Evolutionary conservation across 2,888 invertebrate species (phyloP), one percentile per base, ranked within the genome.

Genomic region (Laspeyria flexula): DNA sequence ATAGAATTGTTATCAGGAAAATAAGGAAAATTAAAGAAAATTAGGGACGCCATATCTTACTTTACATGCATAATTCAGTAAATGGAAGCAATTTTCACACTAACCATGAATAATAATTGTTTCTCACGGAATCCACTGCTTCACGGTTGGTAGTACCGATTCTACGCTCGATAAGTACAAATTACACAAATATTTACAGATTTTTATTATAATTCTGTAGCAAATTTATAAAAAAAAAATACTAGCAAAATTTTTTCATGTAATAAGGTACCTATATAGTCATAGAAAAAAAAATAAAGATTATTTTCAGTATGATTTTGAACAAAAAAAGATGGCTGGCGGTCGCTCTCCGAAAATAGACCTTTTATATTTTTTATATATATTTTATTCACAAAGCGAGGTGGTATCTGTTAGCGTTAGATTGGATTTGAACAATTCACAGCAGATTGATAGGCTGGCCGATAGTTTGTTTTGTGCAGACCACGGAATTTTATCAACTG

Each of bases 81-180:
- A 73, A 72, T 72, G 71, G 69, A 68, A 71, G 71, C 73, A 63
- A 80, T 82, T 81, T 81, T 79, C 75, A 80, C 75, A 77, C 76
- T 73, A 65, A 64, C 60, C 61, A 67, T 74, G 75, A 77, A 81
- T 64, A 73, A 79, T 58, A 55, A 71, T 62, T 55, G 60, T 66
- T 78, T 82, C 79, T 75, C 83, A 84, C 78, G 82, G 75, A 66
- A 77, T 57, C 33, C 40, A 58, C 47, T 44, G 27, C 42, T 47
- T 65, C 60, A 69, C 65, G 71, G 64, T 70, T 59, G 33, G 51
- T 73, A 66, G 73, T 61, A 60, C 54, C 48, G 65, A 77, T 79
- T 71, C 57, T 61, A 71, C 60, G 71, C 57, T 55, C 47, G 54
- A 68, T 60, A 37, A 55, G 4, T 54, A 34, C 21, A 27, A 12